Evolutionary conservation across 2,113 vertebrate genomes (phyloP).

Genomic region (Ailuropoda melanoleuca): DNA sequence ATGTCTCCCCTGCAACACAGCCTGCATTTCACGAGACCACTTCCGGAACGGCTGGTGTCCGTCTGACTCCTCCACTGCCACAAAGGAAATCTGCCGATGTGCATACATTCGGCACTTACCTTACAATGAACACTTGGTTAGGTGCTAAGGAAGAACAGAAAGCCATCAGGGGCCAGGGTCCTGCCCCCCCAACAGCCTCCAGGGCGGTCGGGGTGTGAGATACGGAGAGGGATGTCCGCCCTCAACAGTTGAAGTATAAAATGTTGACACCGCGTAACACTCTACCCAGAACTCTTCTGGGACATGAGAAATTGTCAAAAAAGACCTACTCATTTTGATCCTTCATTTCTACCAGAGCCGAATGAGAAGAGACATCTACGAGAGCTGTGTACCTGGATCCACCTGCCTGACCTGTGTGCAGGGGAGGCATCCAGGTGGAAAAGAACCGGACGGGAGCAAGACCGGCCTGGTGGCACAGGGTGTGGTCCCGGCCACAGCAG

Average conservation of each 20-base stretch:
- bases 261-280: neutral
- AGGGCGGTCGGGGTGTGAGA: rapidly evolving
- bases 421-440: no score
- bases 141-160: neutral
- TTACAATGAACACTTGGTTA: neutral
- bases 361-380: neutral
- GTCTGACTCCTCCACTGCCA: neutral
- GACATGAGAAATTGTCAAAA: neutral
- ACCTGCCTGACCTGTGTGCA: neutral
- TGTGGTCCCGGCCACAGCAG: neutral
- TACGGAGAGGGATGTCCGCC: neutral
- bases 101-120: neutral
- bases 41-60: neutral
- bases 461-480: neutral
- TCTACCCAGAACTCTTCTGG: neutral
- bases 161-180: neutral
- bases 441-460: neutral
- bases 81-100: neutral
- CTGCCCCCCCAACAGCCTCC: neutral
- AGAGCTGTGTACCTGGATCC: neutral
- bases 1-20: neutral
- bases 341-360: neutral
- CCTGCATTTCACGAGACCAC: neutral
- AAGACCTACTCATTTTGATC: neutral
- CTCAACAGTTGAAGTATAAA: neutral